A percentile compares a stretch with the other conserved stretches of the same genome.
These are phyloP conservation scores for Microcebus griseorufus DNA, from an alignment of 2,113 vertebrate species.

Conservation along the genomic window DNA sequence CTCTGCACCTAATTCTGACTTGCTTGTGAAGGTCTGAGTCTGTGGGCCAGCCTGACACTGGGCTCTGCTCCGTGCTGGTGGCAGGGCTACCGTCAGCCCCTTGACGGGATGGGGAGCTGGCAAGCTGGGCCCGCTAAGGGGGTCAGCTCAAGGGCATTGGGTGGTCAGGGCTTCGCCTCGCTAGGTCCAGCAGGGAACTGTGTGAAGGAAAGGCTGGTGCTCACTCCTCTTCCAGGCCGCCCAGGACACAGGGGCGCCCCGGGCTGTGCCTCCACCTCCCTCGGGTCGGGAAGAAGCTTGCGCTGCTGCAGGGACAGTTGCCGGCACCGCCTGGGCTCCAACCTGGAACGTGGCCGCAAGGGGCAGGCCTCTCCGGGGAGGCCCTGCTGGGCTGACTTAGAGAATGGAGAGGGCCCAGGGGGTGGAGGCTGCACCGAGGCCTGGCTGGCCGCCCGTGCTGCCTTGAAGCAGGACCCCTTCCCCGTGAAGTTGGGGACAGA, in stretches of 20 bases:
- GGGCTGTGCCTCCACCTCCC: neutral
- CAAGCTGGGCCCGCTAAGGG: too few relatives aligned
- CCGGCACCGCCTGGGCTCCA: neutral
- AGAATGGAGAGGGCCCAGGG: too few relatives aligned
- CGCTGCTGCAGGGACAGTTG: neutral
- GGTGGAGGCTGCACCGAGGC: neutral
- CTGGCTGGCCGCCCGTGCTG: neutral
- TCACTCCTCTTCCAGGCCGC: neutral
- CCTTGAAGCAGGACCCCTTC: neutral
- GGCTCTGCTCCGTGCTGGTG: neutral
- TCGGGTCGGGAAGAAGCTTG: neutral
- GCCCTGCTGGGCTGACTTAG: neutral
- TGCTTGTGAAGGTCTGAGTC: too few relatives aligned
- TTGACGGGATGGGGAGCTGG: rapidly evolving
- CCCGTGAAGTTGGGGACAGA: neutral
- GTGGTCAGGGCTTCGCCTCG: neutral
- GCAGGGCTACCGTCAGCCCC: neutral
- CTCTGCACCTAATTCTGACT: rapidly evolving
- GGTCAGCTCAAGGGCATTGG: neutral
- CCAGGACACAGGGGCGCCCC: neutral
- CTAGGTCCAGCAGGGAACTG: too few relatives aligned
- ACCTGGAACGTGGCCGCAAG: neutral
- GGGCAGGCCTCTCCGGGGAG: too few relatives aligned
- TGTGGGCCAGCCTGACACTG: neutral
- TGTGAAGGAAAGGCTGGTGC: neutral